phyloP scores from a whole-genome alignment of 2,888 invertebrate genomes.

The Philopedon plagiatum region DNA sequence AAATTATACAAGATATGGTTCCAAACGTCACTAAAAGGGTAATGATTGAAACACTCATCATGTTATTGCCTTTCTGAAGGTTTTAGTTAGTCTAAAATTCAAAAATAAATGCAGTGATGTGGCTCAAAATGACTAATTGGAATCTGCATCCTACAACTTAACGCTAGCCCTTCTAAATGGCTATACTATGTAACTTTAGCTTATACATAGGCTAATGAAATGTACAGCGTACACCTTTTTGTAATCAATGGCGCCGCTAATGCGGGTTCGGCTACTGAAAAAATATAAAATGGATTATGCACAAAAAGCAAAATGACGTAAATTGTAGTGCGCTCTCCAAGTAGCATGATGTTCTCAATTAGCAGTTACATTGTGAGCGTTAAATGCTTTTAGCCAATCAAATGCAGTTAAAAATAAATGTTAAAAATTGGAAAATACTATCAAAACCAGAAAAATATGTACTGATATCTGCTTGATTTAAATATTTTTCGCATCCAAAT shows the following conservation, averaged over 20 bases:
- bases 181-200: constrained; percentile 14
- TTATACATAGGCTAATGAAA: constrained; percentile 11
- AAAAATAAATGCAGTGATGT: background rate
- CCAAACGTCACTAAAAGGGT: too few relatives aligned
- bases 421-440: too few relatives aligned
- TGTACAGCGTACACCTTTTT: constrained; percentile 5
- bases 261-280: background rate
- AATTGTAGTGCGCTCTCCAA: background rate
- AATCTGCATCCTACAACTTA: background rate
- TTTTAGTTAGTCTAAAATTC: background rate
- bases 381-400: too few relatives aligned
- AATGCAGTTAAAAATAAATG: too few relatives aligned
- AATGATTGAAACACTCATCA: too few relatives aligned
- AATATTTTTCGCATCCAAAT: too few relatives aligned
- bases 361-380: too few relatives aligned
- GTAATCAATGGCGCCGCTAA: background rate
- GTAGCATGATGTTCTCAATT: too few relatives aligned
- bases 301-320: background rate
- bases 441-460: too few relatives aligned
- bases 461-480: too few relatives aligned
- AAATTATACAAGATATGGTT: too few relatives aligned
- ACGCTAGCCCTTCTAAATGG: constrained; percentile 6
- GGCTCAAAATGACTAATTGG: constrained; percentile 3
- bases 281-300: background rate
- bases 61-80: too few relatives aligned